These are phyloP conservation scores for Chelidonichthys spinosus DNA, from an alignment of 2,797 vertebrate genomes.

Conservation along the genomic window DNA sequence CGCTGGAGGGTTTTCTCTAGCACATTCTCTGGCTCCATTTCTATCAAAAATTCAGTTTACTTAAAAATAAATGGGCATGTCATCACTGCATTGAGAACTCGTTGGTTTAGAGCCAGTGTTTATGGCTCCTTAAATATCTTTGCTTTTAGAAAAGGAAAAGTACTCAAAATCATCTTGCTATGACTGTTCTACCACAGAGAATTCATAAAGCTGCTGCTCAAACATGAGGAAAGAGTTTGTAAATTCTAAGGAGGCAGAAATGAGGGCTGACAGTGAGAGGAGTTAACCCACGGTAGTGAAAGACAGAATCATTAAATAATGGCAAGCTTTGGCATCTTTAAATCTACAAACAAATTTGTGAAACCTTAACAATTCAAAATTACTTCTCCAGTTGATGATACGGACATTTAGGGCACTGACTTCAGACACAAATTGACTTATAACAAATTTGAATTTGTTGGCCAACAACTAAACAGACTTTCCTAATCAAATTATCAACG, in stretches of 20 bases:
- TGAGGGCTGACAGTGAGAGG: conserved; percentile 11
- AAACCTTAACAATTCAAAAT: neutral
- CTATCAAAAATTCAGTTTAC: conserved; percentile 71
- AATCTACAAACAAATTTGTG: neutral
- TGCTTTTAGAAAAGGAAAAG: conserved; percentile 7
- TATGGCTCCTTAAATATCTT: conserved; percentile 26
- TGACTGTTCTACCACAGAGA: conserved; percentile 17
- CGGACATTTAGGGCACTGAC: too few species aligned
- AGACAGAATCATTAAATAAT: conserved; percentile 12
- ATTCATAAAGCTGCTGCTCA: conserved; percentile 34
- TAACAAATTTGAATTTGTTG: neutral
- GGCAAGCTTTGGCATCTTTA: neutral
- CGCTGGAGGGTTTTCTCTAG: conserved; percentile 13
- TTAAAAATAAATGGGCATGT: conserved; percentile 68
- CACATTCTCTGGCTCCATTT: conserved; percentile 34
- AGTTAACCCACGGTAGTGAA: conserved; percentile 16
- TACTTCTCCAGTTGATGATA: neutral
- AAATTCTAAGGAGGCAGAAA: conserved; percentile 31
- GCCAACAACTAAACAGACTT: neutral
- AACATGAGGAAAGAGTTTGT: conserved; percentile 5
- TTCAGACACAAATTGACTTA: neutral
- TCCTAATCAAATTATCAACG: neutral
- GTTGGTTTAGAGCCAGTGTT: conserved; percentile 45
- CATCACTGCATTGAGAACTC: conserved; percentile 53
- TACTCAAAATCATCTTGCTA: conserved; percentile 1